Evolutionary conservation across 2,888 invertebrate genomes (phyloP).

Genomic region (Steinernema scapterisci): DNA sequence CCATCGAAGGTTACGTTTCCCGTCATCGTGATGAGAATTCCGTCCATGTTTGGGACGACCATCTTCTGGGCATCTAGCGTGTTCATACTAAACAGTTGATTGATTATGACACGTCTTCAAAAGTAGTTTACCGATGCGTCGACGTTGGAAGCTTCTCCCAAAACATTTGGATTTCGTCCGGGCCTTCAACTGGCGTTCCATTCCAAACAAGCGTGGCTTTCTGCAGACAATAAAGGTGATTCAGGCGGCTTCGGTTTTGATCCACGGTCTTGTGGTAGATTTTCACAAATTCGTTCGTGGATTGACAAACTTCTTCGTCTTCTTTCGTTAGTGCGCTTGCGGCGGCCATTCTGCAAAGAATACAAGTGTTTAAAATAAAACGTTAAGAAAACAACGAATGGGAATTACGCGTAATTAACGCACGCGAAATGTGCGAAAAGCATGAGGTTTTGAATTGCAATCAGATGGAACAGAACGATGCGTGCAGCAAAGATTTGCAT

Average conservation of each 20-base stretch:
- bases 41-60: constrained; percentile 39
- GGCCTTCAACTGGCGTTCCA: constrained; percentile 40
- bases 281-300: not conserved
- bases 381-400: not conserved
- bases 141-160: constrained; percentile 41
- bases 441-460: no score
- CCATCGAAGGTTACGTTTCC: constrained; percentile 40
- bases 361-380: not conserved
- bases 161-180: constrained; percentile 38
- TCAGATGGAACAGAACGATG: no score
- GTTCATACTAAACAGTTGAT: constrained; percentile 27
- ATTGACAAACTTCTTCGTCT: constrained; percentile 17
- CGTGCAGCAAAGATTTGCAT: no score
- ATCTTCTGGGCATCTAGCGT: constrained; percentile 42
- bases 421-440: no score
- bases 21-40: not conserved
- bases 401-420: no score
- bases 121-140: constrained; percentile 40
- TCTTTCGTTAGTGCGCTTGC: not conserved
- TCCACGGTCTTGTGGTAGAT: constrained; percentile 17
- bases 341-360: constrained; percentile 3
- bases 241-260: constrained; percentile 13
- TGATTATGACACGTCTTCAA: not conserved
- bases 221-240: constrained; percentile 11
- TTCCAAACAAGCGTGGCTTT: constrained; percentile 40